phyloP scores from a whole-genome alignment of 2,888 invertebrate genomes.

The Polydrusus pterygomalis region DNA sequence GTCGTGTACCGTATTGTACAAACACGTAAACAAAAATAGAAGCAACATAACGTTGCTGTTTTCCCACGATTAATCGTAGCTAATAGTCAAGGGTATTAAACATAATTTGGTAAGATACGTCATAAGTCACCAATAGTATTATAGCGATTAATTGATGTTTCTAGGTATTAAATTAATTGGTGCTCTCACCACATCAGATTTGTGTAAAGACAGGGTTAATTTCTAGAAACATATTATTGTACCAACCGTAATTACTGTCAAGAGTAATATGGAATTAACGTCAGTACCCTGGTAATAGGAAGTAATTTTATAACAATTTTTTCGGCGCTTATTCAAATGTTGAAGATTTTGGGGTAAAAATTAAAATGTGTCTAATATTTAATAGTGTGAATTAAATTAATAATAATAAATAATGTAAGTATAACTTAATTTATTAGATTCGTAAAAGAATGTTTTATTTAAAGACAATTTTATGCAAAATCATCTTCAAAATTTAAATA shows the following conservation, averaged over 20 bases:
- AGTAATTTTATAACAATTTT: too few relatives aligned
- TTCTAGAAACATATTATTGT: slow-evolving; percentile 30
- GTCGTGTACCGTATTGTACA: slow-evolving; percentile 13
- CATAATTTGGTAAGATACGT: slow-evolving; percentile 24
- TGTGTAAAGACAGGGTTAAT: slow-evolving; percentile 36
- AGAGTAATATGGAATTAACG: slow-evolving; percentile 22
- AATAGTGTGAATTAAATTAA: too few relatives aligned
- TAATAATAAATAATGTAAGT: too few relatives aligned
- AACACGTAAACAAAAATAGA: slow-evolving; percentile 11
- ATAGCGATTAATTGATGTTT: slow-evolving; percentile 42
- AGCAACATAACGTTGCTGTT: not conserved
- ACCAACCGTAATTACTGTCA: slow-evolving; percentile 32
- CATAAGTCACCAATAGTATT: slow-evolving; percentile 30
- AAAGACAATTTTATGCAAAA: too few relatives aligned
- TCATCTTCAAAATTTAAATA: too few relatives aligned
- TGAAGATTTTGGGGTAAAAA: too few relatives aligned
- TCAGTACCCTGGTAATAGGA: too few relatives aligned
- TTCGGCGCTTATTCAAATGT: too few relatives aligned
- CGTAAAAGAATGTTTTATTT: too few relatives aligned
- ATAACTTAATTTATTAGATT: too few relatives aligned
- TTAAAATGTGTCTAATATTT: too few relatives aligned
- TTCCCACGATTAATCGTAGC: slow-evolving; percentile 11
- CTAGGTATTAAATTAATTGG: slow-evolving; percentile 46
- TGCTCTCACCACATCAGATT: slow-evolving; percentile 38
- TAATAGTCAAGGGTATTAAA: slow-evolving; percentile 14